These are phyloP conservation scores for Drosophila insularis DNA, from an alignment of 1,140 invertebrate species.

Conservation along the genomic window DNA sequence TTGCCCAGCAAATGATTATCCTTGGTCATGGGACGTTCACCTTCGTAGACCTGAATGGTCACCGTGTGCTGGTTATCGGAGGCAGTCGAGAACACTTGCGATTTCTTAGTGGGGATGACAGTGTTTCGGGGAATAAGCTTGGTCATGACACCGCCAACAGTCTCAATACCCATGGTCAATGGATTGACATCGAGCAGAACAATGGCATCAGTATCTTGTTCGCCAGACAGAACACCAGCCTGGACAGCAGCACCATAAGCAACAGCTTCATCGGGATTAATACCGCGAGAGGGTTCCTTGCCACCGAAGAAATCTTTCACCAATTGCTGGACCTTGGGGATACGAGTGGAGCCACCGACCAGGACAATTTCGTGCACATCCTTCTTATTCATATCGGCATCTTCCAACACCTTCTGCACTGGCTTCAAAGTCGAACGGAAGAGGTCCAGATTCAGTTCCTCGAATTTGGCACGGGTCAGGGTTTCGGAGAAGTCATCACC, in stretches of 20 bases:
- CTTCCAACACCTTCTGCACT: constrained; percentile 98
- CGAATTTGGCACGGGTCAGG: constrained; percentile 99
- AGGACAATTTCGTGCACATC: constrained; percentile 99
- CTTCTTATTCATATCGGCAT: constrained; percentile 99
- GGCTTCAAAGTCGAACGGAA: constrained; percentile 99
- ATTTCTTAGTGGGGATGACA: constrained; percentile 99
- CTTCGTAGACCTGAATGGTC: constrained; percentile 98
- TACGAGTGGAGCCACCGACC: constrained; percentile 99
- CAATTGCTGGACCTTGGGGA: constrained; percentile 99
- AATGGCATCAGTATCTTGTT: constrained; percentile 97
- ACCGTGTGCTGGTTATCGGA: constrained; percentile 99
- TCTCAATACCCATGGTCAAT: constrained; percentile 99
- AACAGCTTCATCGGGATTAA: constrained; percentile 99
- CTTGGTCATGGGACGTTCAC: constrained; percentile 99
- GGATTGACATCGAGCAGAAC: constrained; percentile 99
- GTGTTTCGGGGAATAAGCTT: constrained; percentile 99
- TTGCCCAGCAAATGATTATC: constrained; percentile 99
- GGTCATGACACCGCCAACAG: constrained; percentile 99
- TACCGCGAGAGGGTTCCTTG: constrained; percentile 98
- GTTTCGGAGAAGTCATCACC: constrained; percentile 99
- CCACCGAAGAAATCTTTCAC: constrained; percentile 99
- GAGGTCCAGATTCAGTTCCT: constrained; percentile 99
- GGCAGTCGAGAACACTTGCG: constrained; percentile 99
- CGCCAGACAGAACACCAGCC: constrained; percentile 94
- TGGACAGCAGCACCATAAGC: constrained; percentile 99